phyloP scores from a whole-genome alignment of 2,113 vertebrate species.

The Ellobius talpinus region DNA sequence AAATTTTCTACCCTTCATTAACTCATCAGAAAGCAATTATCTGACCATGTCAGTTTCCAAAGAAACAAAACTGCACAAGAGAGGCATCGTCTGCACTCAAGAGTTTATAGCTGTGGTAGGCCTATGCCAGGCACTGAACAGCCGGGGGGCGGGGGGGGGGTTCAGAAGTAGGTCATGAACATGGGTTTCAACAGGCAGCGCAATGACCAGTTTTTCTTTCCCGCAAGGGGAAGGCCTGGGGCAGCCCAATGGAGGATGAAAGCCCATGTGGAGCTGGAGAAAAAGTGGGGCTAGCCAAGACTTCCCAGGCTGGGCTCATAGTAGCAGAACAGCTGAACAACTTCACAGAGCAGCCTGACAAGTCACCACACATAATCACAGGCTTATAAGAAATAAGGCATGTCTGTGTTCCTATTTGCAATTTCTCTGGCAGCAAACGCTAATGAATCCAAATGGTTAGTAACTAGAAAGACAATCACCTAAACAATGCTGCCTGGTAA shows the following conservation, averaged over 20 bases:
- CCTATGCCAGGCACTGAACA: background rate
- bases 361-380: background rate
- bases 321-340: background rate
- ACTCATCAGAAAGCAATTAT: background rate
- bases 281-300: background rate
- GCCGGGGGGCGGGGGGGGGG: background rate
- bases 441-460: background rate
- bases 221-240: background rate
- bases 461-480: background rate
- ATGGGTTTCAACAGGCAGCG: background rate
- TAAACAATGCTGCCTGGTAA: background rate
- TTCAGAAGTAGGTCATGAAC: background rate
- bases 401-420: background rate
- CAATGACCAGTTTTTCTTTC: background rate
- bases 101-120: background rate
- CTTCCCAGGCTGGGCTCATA: background rate
- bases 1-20: background rate
- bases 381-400: background rate
- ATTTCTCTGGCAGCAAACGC: constrained; percentile 8
- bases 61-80: background rate
- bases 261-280: background rate
- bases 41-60: background rate
- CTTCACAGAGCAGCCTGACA: background rate
- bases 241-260: background rate
- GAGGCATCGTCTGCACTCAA: background rate